Percentiles rank a stretch among this genome's conserved stretches.
Conservation (phyloP, 1,140 invertebrate genomes). For the Idris sp. region DNA sequence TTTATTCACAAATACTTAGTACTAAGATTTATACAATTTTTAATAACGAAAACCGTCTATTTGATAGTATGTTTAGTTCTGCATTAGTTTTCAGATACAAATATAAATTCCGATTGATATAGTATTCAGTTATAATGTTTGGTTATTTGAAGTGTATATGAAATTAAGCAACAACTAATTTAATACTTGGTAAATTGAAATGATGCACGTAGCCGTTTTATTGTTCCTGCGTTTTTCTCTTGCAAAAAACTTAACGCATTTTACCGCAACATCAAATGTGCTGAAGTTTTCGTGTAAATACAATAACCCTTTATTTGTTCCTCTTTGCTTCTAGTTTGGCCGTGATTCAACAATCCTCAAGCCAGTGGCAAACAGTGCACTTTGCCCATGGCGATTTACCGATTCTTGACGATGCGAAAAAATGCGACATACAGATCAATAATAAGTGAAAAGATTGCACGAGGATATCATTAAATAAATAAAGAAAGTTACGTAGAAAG, state of each 20-base stretch:
- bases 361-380: conserved; percentile 70
- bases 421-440: conserved; percentile 50
- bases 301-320: conserved; percentile 79
- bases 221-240: conserved; percentile 28
- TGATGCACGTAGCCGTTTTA: conserved; percentile 41
- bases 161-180: conserved; percentile 22
- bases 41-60: too few species aligned
- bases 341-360: conserved; percentile 77
- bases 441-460: conserved; percentile 57
- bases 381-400: conserved; percentile 68
- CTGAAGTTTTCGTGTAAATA: conserved; percentile 73
- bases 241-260: conserved; percentile 29
- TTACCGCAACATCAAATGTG: conserved; percentile 52
- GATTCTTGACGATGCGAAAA: conserved; percentile 51
- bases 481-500: conserved; percentile 42
- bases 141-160: conserved; percentile 21
- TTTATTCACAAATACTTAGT: too few species aligned
- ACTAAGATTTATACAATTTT: too few species aligned
- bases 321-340: conserved; percentile 67
- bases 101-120: too few species aligned
- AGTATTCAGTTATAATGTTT: too few species aligned
- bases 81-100: too few species aligned
- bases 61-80: too few species aligned
- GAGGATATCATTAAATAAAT: conserved; percentile 58
- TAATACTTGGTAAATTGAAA: conserved; percentile 10